A percentile compares a stretch with the other conserved stretches of the same genome.
These are phyloP conservation scores for Sibirionetta formosa DNA, from an alignment of 2,797 vertebrate genomes.

Conservation along the genomic window DNA sequence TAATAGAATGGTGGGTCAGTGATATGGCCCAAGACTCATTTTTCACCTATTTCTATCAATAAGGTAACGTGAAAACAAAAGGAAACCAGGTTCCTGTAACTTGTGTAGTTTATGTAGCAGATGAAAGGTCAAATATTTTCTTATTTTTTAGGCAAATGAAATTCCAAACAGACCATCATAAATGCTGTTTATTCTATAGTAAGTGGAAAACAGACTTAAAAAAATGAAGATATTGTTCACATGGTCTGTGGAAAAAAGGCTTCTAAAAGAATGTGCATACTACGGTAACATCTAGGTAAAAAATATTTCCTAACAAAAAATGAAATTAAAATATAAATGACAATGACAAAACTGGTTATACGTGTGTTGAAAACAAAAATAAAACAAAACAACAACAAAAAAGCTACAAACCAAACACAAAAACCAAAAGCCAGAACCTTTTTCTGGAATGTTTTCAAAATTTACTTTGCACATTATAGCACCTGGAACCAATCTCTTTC, in stretches of 20 bases:
- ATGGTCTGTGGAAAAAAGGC: background rate
- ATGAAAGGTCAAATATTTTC: background rate
- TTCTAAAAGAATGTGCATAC: fast-evolving
- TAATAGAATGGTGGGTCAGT: background rate
- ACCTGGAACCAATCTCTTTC: background rate
- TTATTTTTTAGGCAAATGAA: background rate
- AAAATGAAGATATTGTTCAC: background rate
- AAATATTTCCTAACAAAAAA: background rate
- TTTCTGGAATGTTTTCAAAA: background rate
- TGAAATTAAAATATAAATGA: no score
- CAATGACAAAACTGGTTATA: background rate
- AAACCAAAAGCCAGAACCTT: fast-evolving
- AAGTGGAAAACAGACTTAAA: background rate
- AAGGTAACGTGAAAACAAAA: background rate
- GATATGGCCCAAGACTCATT: no score
- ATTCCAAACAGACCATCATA: background rate
- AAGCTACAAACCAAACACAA: background rate
- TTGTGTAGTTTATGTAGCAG: background rate
- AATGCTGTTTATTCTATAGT: background rate
- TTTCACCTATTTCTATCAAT: background rate
- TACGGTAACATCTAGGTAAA: fast-evolving
- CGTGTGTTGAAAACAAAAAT: fast-evolving
- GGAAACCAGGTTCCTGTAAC: background rate
- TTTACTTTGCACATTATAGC: background rate
- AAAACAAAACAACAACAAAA: background rate